Evolutionary conservation across 64 coral and sea anemone species (phyloP).

Genomic region (Montipora capricornis): DNA sequence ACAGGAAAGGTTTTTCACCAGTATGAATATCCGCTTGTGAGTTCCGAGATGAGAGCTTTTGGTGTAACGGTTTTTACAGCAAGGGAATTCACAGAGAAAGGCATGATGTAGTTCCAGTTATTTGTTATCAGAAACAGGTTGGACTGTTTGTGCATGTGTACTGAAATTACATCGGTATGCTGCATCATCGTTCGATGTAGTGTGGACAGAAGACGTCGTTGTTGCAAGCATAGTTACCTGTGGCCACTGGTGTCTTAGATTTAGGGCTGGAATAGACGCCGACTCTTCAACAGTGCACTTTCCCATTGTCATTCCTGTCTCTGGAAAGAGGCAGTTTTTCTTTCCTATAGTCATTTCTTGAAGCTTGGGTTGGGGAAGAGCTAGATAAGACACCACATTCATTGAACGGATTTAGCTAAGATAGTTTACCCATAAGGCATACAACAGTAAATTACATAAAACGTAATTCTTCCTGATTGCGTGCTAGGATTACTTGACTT

Average conservation of each 20-base stretch:
- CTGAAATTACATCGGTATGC: not conserved
- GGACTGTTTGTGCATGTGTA: not conserved
- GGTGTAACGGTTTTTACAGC: conserved; percentile 82
- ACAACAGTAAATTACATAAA: no score
- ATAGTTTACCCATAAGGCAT: no score
- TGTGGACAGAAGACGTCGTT: not conserved
- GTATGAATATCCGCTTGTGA: conserved; percentile 73
- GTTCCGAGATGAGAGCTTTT: conserved; percentile 86
- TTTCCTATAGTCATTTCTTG: no score
- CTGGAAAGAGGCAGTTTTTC: not conserved
- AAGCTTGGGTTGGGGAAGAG: no score
- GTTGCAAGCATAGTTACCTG: not conserved
- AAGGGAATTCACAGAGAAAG: conserved; percentile 89
- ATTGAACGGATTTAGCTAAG: no score
- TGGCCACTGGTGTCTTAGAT: conserved; percentile 22
- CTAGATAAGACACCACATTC: no score
- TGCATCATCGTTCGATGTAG: not conserved
- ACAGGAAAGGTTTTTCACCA: conserved; percentile 90
- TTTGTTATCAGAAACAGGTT: not conserved
- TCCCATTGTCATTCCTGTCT: not conserved
- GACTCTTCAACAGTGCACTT: not conserved
- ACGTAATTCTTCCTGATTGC: no score
- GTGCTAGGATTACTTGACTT: no score
- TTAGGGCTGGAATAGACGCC: not conserved
- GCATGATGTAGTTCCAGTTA: conserved; percentile 13